phyloP scores from a whole-genome alignment of 2,113 vertebrate species.

The Candoia aspera region DNA sequence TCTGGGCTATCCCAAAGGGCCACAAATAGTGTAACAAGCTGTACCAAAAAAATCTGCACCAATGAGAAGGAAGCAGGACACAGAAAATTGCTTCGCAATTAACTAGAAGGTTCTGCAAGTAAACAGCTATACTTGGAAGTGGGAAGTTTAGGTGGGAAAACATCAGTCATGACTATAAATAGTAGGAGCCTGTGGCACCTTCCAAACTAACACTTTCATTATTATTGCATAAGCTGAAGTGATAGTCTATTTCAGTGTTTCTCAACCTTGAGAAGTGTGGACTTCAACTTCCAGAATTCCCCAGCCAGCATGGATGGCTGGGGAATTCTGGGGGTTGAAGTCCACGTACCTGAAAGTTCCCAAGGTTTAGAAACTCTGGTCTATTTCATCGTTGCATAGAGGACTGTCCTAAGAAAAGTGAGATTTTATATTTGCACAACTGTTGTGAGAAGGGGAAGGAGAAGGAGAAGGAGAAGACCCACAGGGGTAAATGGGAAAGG shows the following conservation, averaged over 20 bases:
- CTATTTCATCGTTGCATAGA: neutral
- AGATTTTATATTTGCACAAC: neutral
- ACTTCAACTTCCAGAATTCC: too few species aligned
- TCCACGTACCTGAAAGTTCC: too few species aligned
- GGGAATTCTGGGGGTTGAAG: too few species aligned
- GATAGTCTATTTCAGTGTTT: neutral
- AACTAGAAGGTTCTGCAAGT: neutral
- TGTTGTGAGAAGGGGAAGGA: too few species aligned
- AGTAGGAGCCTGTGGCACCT: neutral
- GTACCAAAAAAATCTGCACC: neutral
- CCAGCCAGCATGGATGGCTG: too few species aligned
- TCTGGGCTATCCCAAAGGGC: neutral
- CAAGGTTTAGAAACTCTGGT: too few species aligned
- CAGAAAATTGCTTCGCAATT: neutral
- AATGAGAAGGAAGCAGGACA: neutral
- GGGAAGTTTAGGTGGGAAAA: neutral
- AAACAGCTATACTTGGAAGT: neutral
- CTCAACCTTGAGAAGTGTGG: too few species aligned
- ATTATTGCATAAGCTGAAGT: neutral
- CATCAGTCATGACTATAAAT: neutral
- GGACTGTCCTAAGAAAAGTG: neutral
- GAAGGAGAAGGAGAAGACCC: neutral
- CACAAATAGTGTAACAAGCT: neutral
- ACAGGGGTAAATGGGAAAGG: neutral
- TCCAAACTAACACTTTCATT: neutral